Conservation (phyloP, 2,888 invertebrate genomes). For the Palloptera scutellata region DNA sequence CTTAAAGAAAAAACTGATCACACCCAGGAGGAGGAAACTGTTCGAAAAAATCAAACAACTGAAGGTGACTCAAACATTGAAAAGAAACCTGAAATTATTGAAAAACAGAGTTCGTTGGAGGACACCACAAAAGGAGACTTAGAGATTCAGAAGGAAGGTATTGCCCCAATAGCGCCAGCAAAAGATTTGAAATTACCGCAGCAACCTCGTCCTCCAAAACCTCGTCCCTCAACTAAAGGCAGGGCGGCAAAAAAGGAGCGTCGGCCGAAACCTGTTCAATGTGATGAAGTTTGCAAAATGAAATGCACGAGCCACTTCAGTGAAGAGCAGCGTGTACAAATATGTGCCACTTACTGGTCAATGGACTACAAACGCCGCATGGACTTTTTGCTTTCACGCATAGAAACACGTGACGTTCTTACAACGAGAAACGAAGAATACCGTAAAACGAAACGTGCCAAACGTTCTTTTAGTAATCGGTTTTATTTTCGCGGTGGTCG, state of each 20-base stretch:
- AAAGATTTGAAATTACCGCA: slow-evolving; percentile 2
- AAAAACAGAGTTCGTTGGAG: not conserved
- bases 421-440: slow-evolving; percentile 36
- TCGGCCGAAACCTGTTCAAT: slow-evolving; percentile 40
- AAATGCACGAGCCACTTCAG: slow-evolving; percentile 41
- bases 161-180: not conserved
- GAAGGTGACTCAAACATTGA: slow-evolving; percentile 19
- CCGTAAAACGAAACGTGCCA: slow-evolving; percentile 39
- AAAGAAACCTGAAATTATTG: not conserved
- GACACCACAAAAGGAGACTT: not conserved
- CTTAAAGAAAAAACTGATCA: not conserved
- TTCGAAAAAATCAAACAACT: slow-evolving; percentile 22
- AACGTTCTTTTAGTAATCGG: slow-evolving; percentile 37
- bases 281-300: slow-evolving; percentile 34
- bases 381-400: slow-evolving; percentile 40
- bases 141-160: too few relatives aligned
- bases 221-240: slow-evolving; percentile 28
- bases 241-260: slow-evolving; percentile 35
- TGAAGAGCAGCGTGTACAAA: slow-evolving; percentile 40
- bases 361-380: slow-evolving; percentile 42
- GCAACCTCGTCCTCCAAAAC: not conserved
- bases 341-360: slow-evolving; percentile 42
- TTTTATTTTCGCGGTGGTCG: slow-evolving; percentile 37
- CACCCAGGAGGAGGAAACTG: not conserved
- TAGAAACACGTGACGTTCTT: slow-evolving; percentile 39